Evolutionary conservation across 2,113 vertebrate species (phyloP).

Genomic region (Lamprotornis superbus): DNA sequence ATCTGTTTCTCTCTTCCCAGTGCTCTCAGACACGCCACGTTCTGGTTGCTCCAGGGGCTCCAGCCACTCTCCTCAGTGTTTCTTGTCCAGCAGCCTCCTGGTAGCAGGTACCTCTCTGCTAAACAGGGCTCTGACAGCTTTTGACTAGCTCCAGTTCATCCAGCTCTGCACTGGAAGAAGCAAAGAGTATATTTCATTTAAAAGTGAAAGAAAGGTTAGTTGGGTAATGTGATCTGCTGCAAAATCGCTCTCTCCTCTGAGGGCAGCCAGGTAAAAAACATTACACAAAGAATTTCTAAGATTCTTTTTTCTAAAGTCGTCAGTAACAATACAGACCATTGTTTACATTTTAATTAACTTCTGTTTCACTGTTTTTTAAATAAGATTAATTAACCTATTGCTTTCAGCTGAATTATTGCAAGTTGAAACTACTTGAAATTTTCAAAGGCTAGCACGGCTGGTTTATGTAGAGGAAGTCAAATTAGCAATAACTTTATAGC

Average conservation of each 20-base stretch:
- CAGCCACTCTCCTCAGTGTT: neutral
- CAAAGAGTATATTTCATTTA: slow-evolving; percentile 57
- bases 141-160: neutral
- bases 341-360: slow-evolving; percentile 79
- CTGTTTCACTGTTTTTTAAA: slow-evolving; percentile 74
- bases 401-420: slow-evolving; percentile 65
- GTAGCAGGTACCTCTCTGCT: neutral
- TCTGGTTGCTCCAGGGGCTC: neutral
- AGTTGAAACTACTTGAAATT: slow-evolving; percentile 56
- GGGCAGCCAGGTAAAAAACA: slow-evolving; percentile 66
- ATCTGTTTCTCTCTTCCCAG: neutral
- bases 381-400: slow-evolving; percentile 69
- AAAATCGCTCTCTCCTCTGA: neutral
- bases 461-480: slow-evolving; percentile 70
- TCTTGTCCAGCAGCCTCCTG: neutral
- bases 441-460: slow-evolving; percentile 63
- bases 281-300: slow-evolving; percentile 70
- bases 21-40: neutral
- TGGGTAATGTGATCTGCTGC: slow-evolving; percentile 55
- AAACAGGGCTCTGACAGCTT: neutral
- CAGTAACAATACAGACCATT: slow-evolving; percentile 70
- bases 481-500: slow-evolving; percentile 59
- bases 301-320: slow-evolving; percentile 33
- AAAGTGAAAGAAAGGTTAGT: slow-evolving; percentile 40
- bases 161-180: slow-evolving; percentile 8